Evolutionary conservation across 2,797 vertebrate genomes (phyloP).

Genomic region (Phataginus tricuspis): DNA sequence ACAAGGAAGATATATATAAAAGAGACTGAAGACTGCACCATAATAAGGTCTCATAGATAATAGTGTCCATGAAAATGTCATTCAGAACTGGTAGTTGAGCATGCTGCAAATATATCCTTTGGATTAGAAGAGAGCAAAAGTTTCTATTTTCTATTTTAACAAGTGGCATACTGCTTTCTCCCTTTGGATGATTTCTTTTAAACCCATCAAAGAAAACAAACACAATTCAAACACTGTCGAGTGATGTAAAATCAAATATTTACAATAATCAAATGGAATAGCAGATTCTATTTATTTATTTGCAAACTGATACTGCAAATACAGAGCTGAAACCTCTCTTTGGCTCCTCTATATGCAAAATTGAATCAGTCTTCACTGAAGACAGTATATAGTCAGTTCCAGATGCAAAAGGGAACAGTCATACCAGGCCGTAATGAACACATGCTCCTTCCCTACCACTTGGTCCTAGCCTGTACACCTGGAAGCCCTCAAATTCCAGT

Average conservation of each 20-base stretch:
- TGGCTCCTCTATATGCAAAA: conserved; percentile 88
- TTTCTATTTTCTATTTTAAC: conserved; percentile 75
- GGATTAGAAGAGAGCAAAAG: conserved; percentile 84
- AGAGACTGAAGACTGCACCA: conserved; percentile 76
- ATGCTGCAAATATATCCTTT: conserved; percentile 89
- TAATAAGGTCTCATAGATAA: conserved; percentile 82
- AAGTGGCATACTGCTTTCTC: conserved; percentile 74
- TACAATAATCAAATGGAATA: conserved; percentile 86
- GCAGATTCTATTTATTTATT: conserved; percentile 57
- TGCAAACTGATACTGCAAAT: conserved; percentile 85
- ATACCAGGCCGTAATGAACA: conserved; percentile 77
- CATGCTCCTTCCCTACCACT: conserved; percentile 81
- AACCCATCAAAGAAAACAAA: conserved; percentile 76
- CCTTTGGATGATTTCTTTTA: conserved; percentile 82
- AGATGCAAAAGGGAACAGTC: conserved; percentile 77
- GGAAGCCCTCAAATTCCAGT: conserved; percentile 83
- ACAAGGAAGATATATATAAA: conserved; percentile 59
- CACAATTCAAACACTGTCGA: conserved; percentile 73
- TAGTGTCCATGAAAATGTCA: conserved; percentile 82
- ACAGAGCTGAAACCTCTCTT: conserved; percentile 88
- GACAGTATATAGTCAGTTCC: conserved; percentile 87
- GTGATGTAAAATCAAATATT: conserved; percentile 86
- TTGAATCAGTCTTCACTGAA: conserved; percentile 96
- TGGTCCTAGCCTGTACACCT: conserved; percentile 84
- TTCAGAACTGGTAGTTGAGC: conserved; percentile 85